Conservation (phyloP, 2,888 invertebrate species). For the Synanthedon formicaeformis region DNA sequence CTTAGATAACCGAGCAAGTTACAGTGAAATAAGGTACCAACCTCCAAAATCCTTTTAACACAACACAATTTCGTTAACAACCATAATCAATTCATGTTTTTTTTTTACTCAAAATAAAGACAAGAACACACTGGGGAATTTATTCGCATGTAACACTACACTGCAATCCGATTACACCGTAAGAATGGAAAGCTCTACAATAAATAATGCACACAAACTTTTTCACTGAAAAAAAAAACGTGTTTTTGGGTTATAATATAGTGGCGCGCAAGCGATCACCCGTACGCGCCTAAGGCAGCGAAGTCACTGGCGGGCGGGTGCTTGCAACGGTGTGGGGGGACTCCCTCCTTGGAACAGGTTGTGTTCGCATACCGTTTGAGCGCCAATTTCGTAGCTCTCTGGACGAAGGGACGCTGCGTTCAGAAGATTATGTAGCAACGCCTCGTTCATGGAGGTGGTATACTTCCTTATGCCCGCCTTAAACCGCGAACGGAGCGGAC, state of each 20-base stretch:
- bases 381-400: slow-evolving; percentile 57
- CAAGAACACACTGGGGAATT: slow-evolving; percentile 6
- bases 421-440: slow-evolving; percentile 20
- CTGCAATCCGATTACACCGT: slow-evolving; percentile 55
- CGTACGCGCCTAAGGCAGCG: slow-evolving; percentile 36
- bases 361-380: slow-evolving; percentile 54
- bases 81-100: slow-evolving; percentile 46
- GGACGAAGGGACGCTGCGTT: slow-evolving; percentile 34
- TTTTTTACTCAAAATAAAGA: slow-evolving; percentile 18
- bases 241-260: slow-evolving; percentile 16
- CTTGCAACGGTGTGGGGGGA: slow-evolving; percentile 14
- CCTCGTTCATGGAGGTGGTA: slow-evolving; percentile 45
- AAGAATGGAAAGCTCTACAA: slow-evolving; percentile 1
- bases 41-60: slow-evolving; percentile 56
- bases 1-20: slow-evolving; percentile 5
- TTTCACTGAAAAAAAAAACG: slow-evolving; percentile 17
- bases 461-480: not conserved
- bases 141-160: slow-evolving; percentile 30
- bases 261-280: slow-evolving; percentile 28
- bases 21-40: slow-evolving; percentile 21
- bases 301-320: slow-evolving; percentile 24
- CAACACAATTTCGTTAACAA: slow-evolving; percentile 38
- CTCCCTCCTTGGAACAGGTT: slow-evolving; percentile 53
- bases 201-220: slow-evolving; percentile 14
- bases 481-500: no score